Percentiles rank a stretch among this genome's conserved stretches.
phyloP scores from a whole-genome alignment of 2,797 vertebrate genomes.

The Hydrophis major region DNA sequence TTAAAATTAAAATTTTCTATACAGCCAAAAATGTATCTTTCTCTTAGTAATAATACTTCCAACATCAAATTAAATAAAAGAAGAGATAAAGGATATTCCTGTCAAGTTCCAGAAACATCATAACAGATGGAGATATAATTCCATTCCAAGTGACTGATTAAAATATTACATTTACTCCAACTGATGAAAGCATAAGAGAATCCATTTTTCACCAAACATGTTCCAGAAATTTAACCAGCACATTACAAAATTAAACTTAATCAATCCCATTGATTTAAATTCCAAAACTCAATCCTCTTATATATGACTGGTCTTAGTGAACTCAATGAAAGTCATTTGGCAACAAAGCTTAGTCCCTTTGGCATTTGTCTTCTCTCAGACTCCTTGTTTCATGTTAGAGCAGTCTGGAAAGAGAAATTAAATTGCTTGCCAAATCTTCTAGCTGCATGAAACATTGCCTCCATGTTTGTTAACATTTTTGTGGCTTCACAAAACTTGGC shows the following conservation, averaged over 20 bases:
- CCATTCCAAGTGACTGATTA: neutral
- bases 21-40: neutral
- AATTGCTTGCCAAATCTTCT: slow-evolving; percentile 10
- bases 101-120: neutral
- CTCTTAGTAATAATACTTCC: neutral
- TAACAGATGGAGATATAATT: neutral
- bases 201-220: neutral
- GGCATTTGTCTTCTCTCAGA: neutral
- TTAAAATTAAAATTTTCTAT: neutral
- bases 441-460: neutral
- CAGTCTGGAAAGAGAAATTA: slow-evolving; percentile 9
- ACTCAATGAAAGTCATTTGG: neutral
- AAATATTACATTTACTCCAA: neutral
- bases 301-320: neutral
- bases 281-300: slow-evolving; percentile 6
- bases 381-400: slow-evolving; percentile 7
- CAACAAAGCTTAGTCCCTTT: neutral
- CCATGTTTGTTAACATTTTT: neutral
- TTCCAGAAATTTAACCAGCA: neutral
- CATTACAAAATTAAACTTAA: neutral
- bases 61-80: neutral
- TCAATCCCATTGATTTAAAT: neutral
- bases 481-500: slow-evolving; percentile 1
- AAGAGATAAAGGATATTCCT: neutral
- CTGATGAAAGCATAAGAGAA: neutral